Conservation (phyloP, 2,797 vertebrate species). For the Champsocephalus gunnari region DNA sequence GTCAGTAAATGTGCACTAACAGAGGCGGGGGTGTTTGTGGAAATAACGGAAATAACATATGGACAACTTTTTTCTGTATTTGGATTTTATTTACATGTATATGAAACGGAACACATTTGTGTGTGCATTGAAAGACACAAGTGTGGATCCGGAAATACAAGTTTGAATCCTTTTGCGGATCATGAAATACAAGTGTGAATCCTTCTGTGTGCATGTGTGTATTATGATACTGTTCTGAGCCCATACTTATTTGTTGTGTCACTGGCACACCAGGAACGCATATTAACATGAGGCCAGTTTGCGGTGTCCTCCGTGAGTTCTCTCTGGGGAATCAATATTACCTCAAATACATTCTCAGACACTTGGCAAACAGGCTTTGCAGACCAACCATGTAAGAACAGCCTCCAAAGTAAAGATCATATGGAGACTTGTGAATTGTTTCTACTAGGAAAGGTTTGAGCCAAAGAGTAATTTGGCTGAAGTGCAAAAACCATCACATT, state of each 20-base stretch:
- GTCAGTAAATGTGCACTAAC: too few species aligned
- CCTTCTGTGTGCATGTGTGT: too few species aligned
- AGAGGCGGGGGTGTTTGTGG: too few species aligned
- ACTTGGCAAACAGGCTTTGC: slow-evolving; percentile 49
- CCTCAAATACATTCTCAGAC: slow-evolving; percentile 70
- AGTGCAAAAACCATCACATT: slow-evolving; percentile 29
- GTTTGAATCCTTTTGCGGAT: too few species aligned
- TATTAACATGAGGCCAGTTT: slow-evolving; percentile 11
- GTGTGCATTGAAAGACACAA: too few species aligned
- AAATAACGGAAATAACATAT: too few species aligned
- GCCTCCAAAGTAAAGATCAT: slow-evolving; percentile 48
- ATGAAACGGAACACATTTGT: too few species aligned
- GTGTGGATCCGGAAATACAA: too few species aligned
- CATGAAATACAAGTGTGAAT: too few species aligned
- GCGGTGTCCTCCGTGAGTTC: not conserved
- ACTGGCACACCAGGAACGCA: slow-evolving; percentile 12
- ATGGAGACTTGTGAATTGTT: slow-evolving; percentile 16
- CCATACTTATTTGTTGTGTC: slow-evolving; percentile 1
- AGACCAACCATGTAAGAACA: slow-evolving; percentile 29
- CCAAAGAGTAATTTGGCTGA: not conserved
- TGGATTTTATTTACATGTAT: too few species aligned
- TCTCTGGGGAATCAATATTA: slow-evolving; percentile 25
- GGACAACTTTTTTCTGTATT: too few species aligned
- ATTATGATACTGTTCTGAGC: too few species aligned
- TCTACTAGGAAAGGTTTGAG: slow-evolving; percentile 1